Evolutionary conservation across 2,797 vertebrate species (phyloP).

Genomic region (Artibeus lituratus): DNA sequence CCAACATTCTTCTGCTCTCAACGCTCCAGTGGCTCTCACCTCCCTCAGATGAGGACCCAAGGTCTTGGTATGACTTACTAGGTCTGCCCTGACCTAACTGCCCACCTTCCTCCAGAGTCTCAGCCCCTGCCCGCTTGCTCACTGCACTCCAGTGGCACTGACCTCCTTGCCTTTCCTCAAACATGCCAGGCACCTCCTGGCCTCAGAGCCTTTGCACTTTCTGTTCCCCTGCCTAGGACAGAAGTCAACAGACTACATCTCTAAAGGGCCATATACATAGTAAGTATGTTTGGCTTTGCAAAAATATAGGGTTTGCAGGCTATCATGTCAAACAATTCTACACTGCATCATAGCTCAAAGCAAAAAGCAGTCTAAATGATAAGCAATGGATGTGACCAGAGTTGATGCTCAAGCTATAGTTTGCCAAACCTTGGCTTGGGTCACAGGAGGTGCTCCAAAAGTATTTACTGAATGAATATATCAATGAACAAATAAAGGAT

Average conservation of each 20-base stretch:
- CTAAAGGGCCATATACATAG: not conserved
- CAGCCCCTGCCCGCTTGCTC: not conserved
- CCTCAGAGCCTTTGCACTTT: not conserved
- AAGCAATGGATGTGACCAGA: no score
- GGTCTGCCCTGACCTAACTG: not conserved
- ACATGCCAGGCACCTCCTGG: not conserved
- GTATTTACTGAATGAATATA: no score
- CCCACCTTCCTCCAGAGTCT: not conserved
- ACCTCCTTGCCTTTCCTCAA: not conserved
- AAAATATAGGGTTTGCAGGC: not conserved
- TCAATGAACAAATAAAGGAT: not conserved
- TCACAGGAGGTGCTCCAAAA: no score
- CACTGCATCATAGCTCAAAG: not conserved
- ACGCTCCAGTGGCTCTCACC: not conserved
- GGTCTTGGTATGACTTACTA: not conserved
- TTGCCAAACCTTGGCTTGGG: no score
- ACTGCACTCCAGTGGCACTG: not conserved
- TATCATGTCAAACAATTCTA: not conserved
- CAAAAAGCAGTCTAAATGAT: not conserved
- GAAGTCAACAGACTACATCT: not conserved
- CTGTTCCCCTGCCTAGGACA: not conserved
- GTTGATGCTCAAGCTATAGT: no score
- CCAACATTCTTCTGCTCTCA: not conserved
- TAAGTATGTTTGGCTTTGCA: not conserved
- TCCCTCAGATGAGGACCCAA: not conserved